Conservation (phyloP, 2,888 invertebrate species). For the Mythimna pallens region DNA sequence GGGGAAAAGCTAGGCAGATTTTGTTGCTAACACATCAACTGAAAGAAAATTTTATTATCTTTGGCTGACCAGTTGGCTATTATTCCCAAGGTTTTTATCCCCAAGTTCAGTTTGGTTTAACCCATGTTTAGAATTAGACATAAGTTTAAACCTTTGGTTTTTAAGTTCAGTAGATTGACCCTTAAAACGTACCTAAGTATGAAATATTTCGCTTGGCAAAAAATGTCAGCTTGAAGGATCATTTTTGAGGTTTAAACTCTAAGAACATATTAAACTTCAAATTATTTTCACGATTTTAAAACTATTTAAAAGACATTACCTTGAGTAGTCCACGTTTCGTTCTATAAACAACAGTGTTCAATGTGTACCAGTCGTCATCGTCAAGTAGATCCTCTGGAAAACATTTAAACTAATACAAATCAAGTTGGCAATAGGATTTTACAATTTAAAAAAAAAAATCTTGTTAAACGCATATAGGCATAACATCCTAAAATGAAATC, state of each 20-base stretch:
- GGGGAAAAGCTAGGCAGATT: too few species aligned
- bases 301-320: constrained; percentile 65
- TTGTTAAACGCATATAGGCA: neutral
- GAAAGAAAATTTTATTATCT: too few species aligned
- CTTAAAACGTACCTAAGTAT: neutral
- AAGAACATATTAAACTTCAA: neutral
- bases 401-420: neutral
- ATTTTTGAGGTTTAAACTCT: too few species aligned
- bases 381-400: constrained; percentile 63
- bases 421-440: neutral
- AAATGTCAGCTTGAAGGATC: too few species aligned
- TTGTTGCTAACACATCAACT: too few species aligned
- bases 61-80: too few species aligned
- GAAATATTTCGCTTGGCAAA: neutral
- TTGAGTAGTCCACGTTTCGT: constrained; percentile 75
- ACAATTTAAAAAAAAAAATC: neutral
- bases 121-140: too few species aligned
- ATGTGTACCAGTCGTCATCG: constrained; percentile 75
- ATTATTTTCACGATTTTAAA: neutral
- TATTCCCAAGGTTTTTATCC: too few species aligned
- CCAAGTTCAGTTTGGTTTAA: too few species aligned
- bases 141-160: too few species aligned
- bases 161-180: neutral
- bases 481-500: too few species aligned
- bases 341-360: constrained; percentile 78